A percentile compares a stretch with the other conserved stretches of the same genome.
phyloP scores from a whole-genome alignment of 2,113 vertebrate genomes.

The Chrysemys picta region DNA sequence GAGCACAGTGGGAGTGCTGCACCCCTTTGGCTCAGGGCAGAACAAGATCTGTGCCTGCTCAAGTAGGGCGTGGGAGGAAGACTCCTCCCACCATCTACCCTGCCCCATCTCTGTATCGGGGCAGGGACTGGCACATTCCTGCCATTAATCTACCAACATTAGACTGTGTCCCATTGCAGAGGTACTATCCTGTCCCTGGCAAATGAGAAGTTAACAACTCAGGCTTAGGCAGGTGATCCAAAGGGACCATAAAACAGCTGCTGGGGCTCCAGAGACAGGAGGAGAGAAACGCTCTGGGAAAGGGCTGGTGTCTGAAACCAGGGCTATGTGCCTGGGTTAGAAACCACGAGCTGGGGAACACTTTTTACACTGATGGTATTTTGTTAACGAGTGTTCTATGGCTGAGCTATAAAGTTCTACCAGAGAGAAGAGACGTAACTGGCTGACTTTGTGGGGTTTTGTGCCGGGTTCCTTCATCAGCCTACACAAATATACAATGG shows the following conservation, averaged over 20 bases:
- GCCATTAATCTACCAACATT: not conserved
- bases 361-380: not conserved
- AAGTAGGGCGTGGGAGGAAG: not conserved
- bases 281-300: not conserved
- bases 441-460: not conserved
- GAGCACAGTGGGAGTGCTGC: not conserved
- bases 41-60: not conserved
- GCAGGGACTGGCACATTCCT: not conserved
- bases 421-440: not conserved
- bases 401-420: not conserved
- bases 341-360: not conserved
- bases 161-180: not conserved
- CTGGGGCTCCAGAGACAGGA: not conserved
- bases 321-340: not conserved
- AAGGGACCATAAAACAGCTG: not conserved
- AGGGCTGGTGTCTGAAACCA: not conserved
- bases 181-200: not conserved
- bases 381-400: not conserved
- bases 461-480: not conserved
- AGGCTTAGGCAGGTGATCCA: not conserved
- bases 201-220: not conserved
- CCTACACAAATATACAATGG: not conserved
- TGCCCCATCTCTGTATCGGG: not conserved
- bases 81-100: not conserved
- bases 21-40: not conserved